Percentiles rank a stretch among this genome's conserved stretches.
phyloP scores from a whole-genome alignment of 1,140 invertebrate species.

The Mylabris phalerata region DNA sequence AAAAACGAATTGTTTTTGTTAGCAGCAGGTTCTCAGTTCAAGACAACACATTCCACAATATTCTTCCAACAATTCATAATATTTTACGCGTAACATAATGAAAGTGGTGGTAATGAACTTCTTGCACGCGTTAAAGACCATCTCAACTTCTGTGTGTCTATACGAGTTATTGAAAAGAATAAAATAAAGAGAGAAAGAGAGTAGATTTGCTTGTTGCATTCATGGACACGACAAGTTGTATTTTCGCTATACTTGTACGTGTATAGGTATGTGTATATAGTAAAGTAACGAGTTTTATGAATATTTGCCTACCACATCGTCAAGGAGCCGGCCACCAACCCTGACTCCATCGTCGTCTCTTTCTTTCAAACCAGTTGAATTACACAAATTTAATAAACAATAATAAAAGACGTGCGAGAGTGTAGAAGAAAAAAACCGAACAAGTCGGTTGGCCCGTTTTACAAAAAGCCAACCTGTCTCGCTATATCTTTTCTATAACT shows the following conservation, averaged over 20 bases:
- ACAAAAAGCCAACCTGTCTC: neutral
- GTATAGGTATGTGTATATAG: no score
- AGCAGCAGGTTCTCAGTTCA: no score
- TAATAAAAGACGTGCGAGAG: no score
- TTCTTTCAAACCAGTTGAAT: neutral
- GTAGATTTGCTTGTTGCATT: constrained; percentile 2
- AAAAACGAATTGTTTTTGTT: no score
- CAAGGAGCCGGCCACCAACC: neutral
- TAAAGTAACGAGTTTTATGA: neutral
- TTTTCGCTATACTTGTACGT: no score
- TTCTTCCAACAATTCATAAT: constrained; percentile 2
- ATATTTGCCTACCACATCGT: constrained; percentile 1
- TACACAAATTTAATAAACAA: no score
- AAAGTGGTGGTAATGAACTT: constrained; percentile 9
- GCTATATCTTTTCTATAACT: constrained; percentile 8
- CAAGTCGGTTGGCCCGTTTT: no score
- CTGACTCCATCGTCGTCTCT: constrained; percentile 1
- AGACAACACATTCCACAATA: no score
- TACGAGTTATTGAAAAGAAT: no score
- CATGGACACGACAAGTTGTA: neutral
- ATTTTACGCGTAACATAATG: constrained; percentile 9
- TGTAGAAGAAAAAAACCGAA: no score
- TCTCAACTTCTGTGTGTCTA: neutral
- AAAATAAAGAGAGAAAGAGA: neutral
- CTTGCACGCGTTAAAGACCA: constrained; percentile 7